These are phyloP conservation scores for Thryonomys swinderianus DNA, from an alignment of 2,113 vertebrate genomes.

Conservation along the genomic window DNA sequence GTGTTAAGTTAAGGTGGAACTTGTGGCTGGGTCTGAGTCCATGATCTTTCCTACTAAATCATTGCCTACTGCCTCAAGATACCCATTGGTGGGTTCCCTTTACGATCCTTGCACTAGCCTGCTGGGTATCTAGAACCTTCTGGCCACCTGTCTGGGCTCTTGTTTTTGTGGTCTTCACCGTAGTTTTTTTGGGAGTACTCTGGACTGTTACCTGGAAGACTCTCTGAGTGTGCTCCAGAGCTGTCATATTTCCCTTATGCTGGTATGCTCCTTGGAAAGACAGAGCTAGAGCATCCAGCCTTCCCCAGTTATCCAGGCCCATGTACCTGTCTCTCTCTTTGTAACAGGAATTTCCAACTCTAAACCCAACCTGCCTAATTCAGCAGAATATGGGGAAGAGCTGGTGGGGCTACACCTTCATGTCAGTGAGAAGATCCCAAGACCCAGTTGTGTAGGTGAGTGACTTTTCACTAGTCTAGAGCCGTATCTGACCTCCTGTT, in stretches of 20 bases:
- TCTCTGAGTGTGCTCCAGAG: not conserved
- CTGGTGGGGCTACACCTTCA: slow-evolving; percentile 23
- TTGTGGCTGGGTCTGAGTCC: not conserved
- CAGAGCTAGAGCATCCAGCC: not conserved
- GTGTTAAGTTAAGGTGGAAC: not conserved
- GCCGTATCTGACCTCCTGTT: not conserved
- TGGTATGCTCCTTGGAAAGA: not conserved
- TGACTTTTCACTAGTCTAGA: not conserved
- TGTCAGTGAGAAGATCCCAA: slow-evolving; percentile 13
- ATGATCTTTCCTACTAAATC: not conserved
- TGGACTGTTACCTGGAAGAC: not conserved
- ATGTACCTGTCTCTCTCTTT: not conserved
- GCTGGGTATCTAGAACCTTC: not conserved
- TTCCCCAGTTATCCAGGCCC: not conserved
- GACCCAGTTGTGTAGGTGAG: slow-evolving; percentile 56
- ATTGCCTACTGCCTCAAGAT: not conserved
- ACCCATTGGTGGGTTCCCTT: not conserved
- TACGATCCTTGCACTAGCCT: not conserved
- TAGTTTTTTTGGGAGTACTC: not conserved
- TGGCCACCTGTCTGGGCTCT: not conserved
- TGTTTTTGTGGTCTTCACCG: not conserved
- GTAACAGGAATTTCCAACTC: slow-evolving; percentile 55
- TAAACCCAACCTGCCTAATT: slow-evolving; percentile 46
- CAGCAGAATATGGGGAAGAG: slow-evolving; percentile 38
- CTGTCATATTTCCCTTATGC: not conserved